A percentile compares a stretch with the other conserved stretches of the same genome.
Conservation (phyloP, 2,797 vertebrate species). For the Phoeniculus purpureus region DNA sequence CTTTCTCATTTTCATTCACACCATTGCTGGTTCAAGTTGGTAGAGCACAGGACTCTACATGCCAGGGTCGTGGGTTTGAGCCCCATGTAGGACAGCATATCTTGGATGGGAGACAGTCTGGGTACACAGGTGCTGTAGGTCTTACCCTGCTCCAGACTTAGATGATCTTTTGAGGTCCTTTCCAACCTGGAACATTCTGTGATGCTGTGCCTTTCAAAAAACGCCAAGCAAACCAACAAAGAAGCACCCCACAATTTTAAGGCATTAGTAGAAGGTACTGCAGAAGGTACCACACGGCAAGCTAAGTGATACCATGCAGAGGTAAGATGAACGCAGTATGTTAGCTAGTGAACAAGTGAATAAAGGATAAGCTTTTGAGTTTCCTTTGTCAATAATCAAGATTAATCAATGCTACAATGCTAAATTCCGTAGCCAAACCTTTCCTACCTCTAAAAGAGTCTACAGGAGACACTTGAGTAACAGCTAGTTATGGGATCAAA, state of each 20-base stretch:
- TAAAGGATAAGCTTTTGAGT: conserved; percentile 32
- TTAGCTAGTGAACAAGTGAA: background rate
- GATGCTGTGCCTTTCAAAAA: background rate
- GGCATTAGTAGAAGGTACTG: background rate
- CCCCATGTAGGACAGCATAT: too few species aligned
- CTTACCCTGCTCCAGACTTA: too few species aligned
- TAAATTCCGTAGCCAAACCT: background rate
- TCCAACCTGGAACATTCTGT: too few species aligned
- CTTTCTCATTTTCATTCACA: background rate
- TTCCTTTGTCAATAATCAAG: background rate
- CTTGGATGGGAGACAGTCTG: too few species aligned
- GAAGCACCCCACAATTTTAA: background rate
- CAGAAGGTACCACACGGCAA: background rate
- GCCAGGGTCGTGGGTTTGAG: too few species aligned
- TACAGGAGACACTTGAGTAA: background rate
- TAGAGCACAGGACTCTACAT: too few species aligned
- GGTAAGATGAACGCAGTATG: background rate
- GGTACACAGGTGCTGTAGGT: too few species aligned
- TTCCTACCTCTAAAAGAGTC: background rate
- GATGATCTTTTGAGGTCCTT: too few species aligned
- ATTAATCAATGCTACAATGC: background rate
- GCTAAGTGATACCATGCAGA: background rate
- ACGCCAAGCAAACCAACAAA: background rate
- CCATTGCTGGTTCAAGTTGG: too few species aligned
- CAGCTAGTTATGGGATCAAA: background rate